Conservation (phyloP, 2,888 invertebrate species). For the Lycia hirtaria region DNA sequence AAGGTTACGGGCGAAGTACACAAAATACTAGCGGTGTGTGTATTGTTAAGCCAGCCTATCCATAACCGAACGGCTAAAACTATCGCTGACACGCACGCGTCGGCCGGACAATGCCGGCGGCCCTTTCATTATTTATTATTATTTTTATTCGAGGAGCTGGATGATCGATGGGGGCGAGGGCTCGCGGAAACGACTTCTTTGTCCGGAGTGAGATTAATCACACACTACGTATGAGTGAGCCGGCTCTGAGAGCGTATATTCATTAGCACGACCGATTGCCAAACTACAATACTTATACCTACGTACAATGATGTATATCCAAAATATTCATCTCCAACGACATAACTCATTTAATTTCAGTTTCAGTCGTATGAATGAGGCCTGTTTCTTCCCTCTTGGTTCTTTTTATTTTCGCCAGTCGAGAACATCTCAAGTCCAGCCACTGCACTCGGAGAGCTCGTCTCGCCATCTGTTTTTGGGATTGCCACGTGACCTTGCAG, state of each 20-base stretch:
- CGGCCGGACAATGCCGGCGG: constrained; percentile 74
- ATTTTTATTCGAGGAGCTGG: constrained; percentile 80
- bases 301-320: too few relatives aligned
- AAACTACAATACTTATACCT: constrained; percentile 43
- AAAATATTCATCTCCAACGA: too few relatives aligned
- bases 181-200: constrained; percentile 77
- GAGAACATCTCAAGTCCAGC: too few relatives aligned
- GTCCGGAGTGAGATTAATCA: constrained; percentile 80
- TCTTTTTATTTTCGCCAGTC: too few relatives aligned
- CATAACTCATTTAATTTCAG: too few relatives aligned
- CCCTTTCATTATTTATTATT: constrained; percentile 76
- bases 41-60: constrained; percentile 52
- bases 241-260: constrained; percentile 69
- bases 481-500: too few relatives aligned
- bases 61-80: constrained; percentile 53
- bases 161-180: constrained; percentile 79
- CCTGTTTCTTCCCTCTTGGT: too few relatives aligned
- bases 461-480: too few relatives aligned
- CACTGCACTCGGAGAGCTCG: too few relatives aligned
- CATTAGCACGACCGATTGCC: constrained; percentile 64
- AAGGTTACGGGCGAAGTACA: neutral
- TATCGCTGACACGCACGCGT: constrained; percentile 74
- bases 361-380: too few relatives aligned
- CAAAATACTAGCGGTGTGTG: neutral
- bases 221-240: constrained; percentile 70